phyloP scores from a whole-genome alignment of 2,113 vertebrate species.

The Clinocottus analis region DNA sequence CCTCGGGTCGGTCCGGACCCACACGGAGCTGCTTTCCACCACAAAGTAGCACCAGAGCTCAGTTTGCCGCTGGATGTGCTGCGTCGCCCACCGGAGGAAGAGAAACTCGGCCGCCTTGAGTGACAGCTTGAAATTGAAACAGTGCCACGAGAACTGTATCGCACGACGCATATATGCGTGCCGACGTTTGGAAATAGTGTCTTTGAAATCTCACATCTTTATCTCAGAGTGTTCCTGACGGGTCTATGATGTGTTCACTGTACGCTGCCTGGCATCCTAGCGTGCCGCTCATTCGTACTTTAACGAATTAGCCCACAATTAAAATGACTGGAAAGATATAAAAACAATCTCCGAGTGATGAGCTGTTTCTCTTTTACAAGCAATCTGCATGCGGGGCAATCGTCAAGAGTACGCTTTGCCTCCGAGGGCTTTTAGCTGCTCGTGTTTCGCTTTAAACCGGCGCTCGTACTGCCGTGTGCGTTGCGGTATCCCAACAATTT shows the following conservation, averaged over 20 bases:
- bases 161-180: neutral
- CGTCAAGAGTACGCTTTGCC: neutral
- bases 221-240: neutral
- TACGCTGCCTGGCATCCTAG: neutral
- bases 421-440: neutral
- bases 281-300: neutral
- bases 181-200: neutral
- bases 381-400: neutral
- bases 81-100: neutral
- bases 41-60: neutral
- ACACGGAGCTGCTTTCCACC: neutral
- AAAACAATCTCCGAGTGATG: neutral
- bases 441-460: neutral
- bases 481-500: neutral
- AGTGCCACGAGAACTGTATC: neutral
- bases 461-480: neutral
- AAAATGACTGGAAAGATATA: no score
- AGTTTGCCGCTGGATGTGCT: neutral
- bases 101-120: neutral
- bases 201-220: neutral
- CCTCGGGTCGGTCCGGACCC: neutral
- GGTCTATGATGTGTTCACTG: neutral
- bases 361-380: neutral
- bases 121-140: conserved; percentile 12
- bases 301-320: neutral